Percentiles rank a stretch among this genome's conserved stretches.
Conservation (phyloP, 2,113 vertebrate species). For the Leucopternis melanops region DNA sequence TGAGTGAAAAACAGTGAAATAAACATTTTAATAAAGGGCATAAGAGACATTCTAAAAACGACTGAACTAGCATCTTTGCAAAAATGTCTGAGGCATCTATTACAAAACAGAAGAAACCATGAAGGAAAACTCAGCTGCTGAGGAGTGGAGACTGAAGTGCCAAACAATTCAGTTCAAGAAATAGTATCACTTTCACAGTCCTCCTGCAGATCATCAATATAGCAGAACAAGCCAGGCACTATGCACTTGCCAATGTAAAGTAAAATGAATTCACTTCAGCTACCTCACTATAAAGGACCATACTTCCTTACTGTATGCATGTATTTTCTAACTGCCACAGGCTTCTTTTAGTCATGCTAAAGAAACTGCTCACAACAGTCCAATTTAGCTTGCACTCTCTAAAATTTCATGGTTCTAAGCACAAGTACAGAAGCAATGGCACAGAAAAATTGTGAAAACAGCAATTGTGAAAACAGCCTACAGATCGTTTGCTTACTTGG, state of each 20-base stretch:
- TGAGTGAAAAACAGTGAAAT: background rate
- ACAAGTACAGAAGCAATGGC: background rate
- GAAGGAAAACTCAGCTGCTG: background rate
- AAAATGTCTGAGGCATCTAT: background rate
- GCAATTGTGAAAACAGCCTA: background rate
- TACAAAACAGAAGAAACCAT: background rate
- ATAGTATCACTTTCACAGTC: background rate
- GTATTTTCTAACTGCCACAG: background rate
- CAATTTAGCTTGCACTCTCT: background rate
- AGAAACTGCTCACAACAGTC: background rate
- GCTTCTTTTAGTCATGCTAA: background rate
- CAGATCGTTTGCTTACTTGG: slow-evolving; percentile 76
- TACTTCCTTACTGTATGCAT: background rate
- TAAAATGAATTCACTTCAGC: background rate
- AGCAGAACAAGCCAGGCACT: background rate
- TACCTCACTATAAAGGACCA: background rate
- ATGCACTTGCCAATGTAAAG: background rate
- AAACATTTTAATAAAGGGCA: background rate
- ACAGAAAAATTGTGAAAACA: background rate
- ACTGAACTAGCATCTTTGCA: background rate
- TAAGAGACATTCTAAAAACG: background rate
- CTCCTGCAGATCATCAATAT: background rate
- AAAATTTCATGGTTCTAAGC: background rate
- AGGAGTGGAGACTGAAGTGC: background rate
- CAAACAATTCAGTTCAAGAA: background rate